phyloP scores from a whole-genome alignment of 1,140 invertebrate genomes.

The Ephestia elutella region DNA sequence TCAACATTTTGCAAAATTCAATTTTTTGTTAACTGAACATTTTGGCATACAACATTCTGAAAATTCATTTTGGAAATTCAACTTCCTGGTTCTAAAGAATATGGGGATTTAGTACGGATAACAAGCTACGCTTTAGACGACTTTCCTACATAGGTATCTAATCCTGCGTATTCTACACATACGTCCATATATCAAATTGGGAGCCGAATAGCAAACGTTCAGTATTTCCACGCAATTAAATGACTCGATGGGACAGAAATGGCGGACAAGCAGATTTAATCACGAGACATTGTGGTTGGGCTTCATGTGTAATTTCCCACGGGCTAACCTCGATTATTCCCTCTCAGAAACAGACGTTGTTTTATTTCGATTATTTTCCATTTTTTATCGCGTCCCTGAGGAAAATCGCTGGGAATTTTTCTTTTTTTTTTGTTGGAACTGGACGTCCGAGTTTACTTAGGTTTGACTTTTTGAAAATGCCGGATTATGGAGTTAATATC shows the following conservation, averaged over 20 bases:
- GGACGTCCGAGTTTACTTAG: not conserved
- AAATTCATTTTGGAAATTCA: too few species aligned
- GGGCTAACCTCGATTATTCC: constrained; percentile 16
- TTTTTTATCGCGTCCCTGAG: not conserved
- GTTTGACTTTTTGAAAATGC: too few species aligned
- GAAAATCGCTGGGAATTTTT: not conserved
- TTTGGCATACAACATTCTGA: too few species aligned
- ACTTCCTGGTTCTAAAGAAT: too few species aligned
- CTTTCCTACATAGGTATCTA: too few species aligned
- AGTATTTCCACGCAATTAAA: constrained; percentile 53
- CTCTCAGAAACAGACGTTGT: constrained; percentile 1
- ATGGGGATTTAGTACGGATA: too few species aligned
- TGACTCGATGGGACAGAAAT: constrained; percentile 46
- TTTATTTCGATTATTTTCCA: constrained; percentile 2
- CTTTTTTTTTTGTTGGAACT: not conserved
- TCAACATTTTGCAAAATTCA: too few species aligned
- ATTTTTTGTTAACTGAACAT: too few species aligned
- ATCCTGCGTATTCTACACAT: too few species aligned
- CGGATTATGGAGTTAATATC: too few species aligned
- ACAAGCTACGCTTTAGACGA: too few species aligned
- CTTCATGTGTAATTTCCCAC: constrained; percentile 55
- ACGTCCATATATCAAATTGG: constrained; percentile 20
- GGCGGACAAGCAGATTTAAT: constrained; percentile 50
- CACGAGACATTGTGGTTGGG: constrained; percentile 46
- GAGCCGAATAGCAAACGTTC: constrained; percentile 22